These are phyloP conservation scores for Cacoxenus indagator DNA, from an alignment of 2,888 invertebrate species.

Conservation along the genomic window DNA sequence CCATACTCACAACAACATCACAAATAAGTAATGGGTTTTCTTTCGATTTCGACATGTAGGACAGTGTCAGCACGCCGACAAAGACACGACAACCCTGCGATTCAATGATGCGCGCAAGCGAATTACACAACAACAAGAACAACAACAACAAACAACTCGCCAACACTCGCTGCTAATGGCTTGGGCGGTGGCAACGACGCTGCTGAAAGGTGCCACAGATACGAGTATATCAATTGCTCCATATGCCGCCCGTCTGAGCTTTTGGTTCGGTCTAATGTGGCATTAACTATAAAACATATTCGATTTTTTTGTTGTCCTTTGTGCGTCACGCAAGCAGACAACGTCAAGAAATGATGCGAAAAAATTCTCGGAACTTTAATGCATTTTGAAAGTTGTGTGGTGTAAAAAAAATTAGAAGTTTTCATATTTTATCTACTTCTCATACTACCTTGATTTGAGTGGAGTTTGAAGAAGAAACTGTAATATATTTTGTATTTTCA, in stretches of 20 bases:
- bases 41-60: neutral
- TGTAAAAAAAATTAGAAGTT: constrained; percentile 1
- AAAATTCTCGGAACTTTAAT: constrained; percentile 42
- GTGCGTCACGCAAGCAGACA: constrained; percentile 21
- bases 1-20: constrained; percentile 20
- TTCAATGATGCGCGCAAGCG: constrained; percentile 67
- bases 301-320: neutral
- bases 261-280: constrained; percentile 34
- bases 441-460: neutral
- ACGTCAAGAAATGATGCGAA: constrained; percentile 60
- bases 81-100: constrained; percentile 33
- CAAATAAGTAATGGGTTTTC: constrained; percentile 25
- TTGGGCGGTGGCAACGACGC: neutral
- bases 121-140: no score
- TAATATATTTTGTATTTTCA: no score
- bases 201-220: neutral
- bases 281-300: constrained; percentile 30
- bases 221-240: neutral
- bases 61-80: neutral
- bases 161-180: constrained; percentile 26
- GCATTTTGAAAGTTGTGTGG: constrained; percentile 42
- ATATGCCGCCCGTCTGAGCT: neutral
- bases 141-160: constrained; percentile 32
- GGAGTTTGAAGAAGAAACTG: no score
- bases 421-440: neutral